phyloP scores from a whole-genome alignment of 92 coral and sea anemone species.

The Metridium senile region DNA sequence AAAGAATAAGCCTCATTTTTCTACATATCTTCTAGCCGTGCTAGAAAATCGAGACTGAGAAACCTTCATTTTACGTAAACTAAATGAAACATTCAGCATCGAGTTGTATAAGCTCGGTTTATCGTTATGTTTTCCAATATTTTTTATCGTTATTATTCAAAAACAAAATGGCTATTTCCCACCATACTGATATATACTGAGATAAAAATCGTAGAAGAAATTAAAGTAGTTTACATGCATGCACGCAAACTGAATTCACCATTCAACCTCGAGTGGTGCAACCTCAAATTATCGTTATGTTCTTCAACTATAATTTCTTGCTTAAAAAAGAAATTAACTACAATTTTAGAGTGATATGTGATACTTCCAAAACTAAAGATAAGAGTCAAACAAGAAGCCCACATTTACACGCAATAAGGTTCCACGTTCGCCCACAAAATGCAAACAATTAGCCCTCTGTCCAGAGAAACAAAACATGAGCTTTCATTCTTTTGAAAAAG shows the following conservation, averaged over 20 bases:
- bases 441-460: slow-evolving; percentile 14
- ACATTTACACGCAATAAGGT: slow-evolving; percentile 1
- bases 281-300: slow-evolving; percentile 44
- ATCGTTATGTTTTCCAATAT: too few species aligned
- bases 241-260: slow-evolving; percentile 5
- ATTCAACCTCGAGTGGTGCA: slow-evolving; percentile 8
- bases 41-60: too few species aligned
- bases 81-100: neutral
- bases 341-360: slow-evolving; percentile 15
- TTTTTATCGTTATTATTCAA: too few species aligned
- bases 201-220: neutral
- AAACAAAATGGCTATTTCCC: too few species aligned
- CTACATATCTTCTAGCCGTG: too few species aligned
- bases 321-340: slow-evolving; percentile 26
- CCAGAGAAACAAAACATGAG: slow-evolving; percentile 10
- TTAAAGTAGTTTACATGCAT: neutral
- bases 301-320: slow-evolving; percentile 29
- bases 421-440: slow-evolving; percentile 25
- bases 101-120: neutral
- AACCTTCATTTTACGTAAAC: neutral
- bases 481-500: slow-evolving; percentile 11
- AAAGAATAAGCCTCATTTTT: slow-evolving; percentile 22
- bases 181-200: too few species aligned
- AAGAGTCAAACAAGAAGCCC: slow-evolving; percentile 17
- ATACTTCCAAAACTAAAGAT: slow-evolving; percentile 25